A percentile compares a stretch with the other conserved stretches of the same genome.
phyloP scores from a whole-genome alignment of 2,888 invertebrate species.

The Herminia tarsipennalis region DNA sequence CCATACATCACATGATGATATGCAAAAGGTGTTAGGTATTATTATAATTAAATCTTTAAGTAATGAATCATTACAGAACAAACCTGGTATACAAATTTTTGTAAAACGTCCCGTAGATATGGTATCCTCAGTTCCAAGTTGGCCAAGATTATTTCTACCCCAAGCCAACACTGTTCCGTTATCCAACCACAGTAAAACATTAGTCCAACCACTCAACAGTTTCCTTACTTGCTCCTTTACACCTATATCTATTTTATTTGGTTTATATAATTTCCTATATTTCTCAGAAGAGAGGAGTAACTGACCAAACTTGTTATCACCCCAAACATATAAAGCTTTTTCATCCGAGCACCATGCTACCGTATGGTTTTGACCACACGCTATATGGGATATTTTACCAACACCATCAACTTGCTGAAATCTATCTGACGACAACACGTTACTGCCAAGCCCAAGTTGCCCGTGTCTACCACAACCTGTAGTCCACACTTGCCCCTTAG shows the following conservation, averaged over 20 bases:
- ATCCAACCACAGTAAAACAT: slow-evolving; percentile 87
- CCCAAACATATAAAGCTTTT: slow-evolving; percentile 90
- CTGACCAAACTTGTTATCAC: slow-evolving; percentile 94
- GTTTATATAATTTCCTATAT: slow-evolving; percentile 78
- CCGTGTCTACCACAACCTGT: slow-evolving; percentile 89
- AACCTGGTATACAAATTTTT: slow-evolving; percentile 71
- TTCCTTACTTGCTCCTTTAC: slow-evolving; percentile 83
- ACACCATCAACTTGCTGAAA: slow-evolving; percentile 84
- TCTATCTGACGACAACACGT: slow-evolving; percentile 63
- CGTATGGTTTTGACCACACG: slow-evolving; percentile 94
- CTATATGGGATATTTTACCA: slow-evolving; percentile 86
- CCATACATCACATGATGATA: too few relatives aligned
- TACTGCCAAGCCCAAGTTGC: slow-evolving; percentile 87
- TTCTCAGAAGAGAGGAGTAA: slow-evolving; percentile 85
- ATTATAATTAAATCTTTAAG: too few relatives aligned
- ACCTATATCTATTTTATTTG: slow-evolving; percentile 84
- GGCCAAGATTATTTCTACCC: slow-evolving; percentile 94
- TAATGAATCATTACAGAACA: slow-evolving; percentile 17
- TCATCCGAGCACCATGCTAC: slow-evolving; percentile 83
- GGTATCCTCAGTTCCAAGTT: slow-evolving; percentile 85
- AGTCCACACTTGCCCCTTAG: slow-evolving; percentile 86
- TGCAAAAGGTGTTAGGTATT: too few relatives aligned
- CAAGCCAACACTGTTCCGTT: slow-evolving; percentile 88
- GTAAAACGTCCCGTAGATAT: slow-evolving; percentile 62
- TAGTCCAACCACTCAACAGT: slow-evolving; percentile 92